Conservation (phyloP, 2,113 vertebrate species). For the Mesoclemmys tuberculata region DNA sequence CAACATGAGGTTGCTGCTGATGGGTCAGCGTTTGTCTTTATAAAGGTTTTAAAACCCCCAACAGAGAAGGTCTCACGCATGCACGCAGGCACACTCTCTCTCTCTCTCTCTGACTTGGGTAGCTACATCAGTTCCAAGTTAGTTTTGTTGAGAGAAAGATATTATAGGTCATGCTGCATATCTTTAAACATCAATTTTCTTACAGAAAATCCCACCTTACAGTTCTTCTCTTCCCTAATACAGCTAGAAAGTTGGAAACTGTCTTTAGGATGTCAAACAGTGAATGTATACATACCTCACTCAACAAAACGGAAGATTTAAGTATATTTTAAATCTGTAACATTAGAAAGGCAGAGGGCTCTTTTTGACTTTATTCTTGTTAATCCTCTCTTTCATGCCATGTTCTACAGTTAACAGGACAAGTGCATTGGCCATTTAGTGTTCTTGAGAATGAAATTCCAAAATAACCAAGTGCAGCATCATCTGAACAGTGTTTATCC, state of each 20-base stretch:
- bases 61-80: neutral
- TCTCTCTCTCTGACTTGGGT: no score
- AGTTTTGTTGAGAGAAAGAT: neutral
- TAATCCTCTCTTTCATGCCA: neutral
- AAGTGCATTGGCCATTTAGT: neutral
- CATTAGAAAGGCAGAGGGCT: neutral
- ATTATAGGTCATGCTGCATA: neutral
- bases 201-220: neutral
- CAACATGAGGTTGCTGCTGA: neutral
- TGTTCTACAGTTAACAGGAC: neutral
- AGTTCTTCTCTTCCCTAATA: neutral
- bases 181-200: neutral
- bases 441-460: neutral
- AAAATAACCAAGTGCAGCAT: neutral
- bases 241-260: neutral
- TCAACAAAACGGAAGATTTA: neutral
- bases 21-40: neutral
- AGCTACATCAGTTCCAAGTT: neutral
- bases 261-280: neutral
- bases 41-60: neutral
- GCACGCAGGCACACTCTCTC: no score
- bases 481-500: neutral
- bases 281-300: neutral
- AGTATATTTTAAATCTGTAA: neutral
- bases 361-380: neutral